A percentile compares a stretch with the other conserved stretches of the same genome.
phyloP scores from a whole-genome alignment of 2,888 invertebrate genomes.

The Dorcus parallelipipedus region DNA sequence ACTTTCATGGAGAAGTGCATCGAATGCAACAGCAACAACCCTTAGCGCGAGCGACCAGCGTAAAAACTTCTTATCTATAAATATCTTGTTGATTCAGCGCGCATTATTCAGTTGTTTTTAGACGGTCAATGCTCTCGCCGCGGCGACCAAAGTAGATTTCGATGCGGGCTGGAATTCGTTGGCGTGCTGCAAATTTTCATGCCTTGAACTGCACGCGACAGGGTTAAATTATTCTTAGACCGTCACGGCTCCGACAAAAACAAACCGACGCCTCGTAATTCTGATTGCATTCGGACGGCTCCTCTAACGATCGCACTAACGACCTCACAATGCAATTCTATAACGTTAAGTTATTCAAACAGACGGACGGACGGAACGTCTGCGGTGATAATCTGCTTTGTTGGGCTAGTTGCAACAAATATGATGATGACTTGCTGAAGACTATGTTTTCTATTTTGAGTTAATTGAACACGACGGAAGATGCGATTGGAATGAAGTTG shows the following conservation, averaged over 20 bases:
- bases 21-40: slow-evolving; percentile 6
- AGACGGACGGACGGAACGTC: too few relatives aligned
- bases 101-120: slow-evolving; percentile 40
- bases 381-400: too few relatives aligned
- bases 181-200: slow-evolving; percentile 38
- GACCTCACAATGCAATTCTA: background rate
- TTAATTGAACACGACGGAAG: too few relatives aligned
- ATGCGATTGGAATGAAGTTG: too few relatives aligned
- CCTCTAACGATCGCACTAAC: slow-evolving; percentile 6
- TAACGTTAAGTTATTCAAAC: too few relatives aligned
- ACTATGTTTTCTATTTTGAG: too few relatives aligned
- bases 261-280: slow-evolving; percentile 14
- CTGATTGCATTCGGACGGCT: slow-evolving; percentile 11
- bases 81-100: slow-evolving; percentile 39
- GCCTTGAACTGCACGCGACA: slow-evolving; percentile 40
- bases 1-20: background rate
- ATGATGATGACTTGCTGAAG: too few relatives aligned
- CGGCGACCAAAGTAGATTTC: slow-evolving; percentile 34
- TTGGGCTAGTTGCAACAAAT: too few relatives aligned
- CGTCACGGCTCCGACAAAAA: slow-evolving; percentile 16
- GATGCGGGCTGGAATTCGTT: slow-evolving; percentile 37
- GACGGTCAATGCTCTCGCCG: slow-evolving; percentile 37
- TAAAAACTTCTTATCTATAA: slow-evolving; percentile 32
- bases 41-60: slow-evolving; percentile 3
- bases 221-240: slow-evolving; percentile 40